Evolutionary conservation across 1,140 invertebrate genomes (phyloP), one percentile per base, ranked within the genome.

Genomic region (Heliothis subflexa): DNA sequence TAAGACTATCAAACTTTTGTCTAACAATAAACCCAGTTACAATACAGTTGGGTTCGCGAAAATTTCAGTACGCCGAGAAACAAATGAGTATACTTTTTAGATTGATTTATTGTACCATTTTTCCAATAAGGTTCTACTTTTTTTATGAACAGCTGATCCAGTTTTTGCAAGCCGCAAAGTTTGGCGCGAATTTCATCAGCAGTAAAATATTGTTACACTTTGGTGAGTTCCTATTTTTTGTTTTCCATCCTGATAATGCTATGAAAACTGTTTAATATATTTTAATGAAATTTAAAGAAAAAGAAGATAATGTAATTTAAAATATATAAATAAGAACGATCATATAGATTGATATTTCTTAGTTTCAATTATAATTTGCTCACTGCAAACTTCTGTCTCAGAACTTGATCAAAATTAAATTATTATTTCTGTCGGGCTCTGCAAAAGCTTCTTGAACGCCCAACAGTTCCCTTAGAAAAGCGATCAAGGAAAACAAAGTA

Each of bases 1-100:
- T 70, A 61, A 49, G 47, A 40, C 45, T 50, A 18, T 75, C 70
- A 66, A 78, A 79, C 66, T 52, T 79, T 79, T 74, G 52, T 13
- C 33, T 3, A 68, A 74, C 61, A 79, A 68, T 68, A 33, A 25
- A 55, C 47, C 21, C 18, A 11, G 47, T 50, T 25, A 71, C 49
- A 55, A 54, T 71, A 71, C 68, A 55, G 68, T 55, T 71, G 55
- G 50, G 50, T 14, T 71, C 68, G 50, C 25, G 28, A 71, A n/a
- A 71, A 55, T 40, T 71, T 71, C 68, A 71, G 54, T 71, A 71
- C 50, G 45, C 25, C 50, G 1, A 33, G 68, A 71, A 71, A 71
- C 68, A 71, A 71, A 55, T 71, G 50, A 71, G 49, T 71, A 71
- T 55, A 52, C 66, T 70, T 71, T 71, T 71, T 71, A 52, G 50